A percentile compares a stretch with the other conserved stretches of the same genome.
phyloP scores from a whole-genome alignment of 1,140 invertebrate genomes.

The Cotesia typhae region DNA sequence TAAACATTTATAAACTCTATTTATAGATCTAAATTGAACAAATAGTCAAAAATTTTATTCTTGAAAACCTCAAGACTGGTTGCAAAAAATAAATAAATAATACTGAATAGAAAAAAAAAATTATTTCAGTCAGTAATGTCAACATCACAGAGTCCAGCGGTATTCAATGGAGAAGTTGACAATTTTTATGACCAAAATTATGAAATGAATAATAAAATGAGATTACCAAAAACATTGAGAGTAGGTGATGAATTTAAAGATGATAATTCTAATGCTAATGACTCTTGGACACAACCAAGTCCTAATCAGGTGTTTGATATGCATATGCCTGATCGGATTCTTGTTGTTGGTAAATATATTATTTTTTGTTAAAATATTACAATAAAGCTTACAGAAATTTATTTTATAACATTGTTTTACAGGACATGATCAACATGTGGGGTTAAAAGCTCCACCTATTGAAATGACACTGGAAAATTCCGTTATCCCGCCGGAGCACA shows the following conservation, averaged over 20 bases:
- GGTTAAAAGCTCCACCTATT: conserved; percentile 80
- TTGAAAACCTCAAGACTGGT: too few species aligned
- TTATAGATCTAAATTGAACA: too few species aligned
- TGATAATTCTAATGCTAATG: conserved; percentile 70
- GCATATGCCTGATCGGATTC: conserved; percentile 90
- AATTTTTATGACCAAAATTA: conserved; percentile 76
- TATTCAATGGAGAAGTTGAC: conserved; percentile 71
- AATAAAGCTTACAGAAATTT: too few species aligned
- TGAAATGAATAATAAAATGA: conserved; percentile 81
- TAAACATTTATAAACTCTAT: too few species aligned
- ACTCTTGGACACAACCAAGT: conserved; percentile 70
- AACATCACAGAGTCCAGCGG: conserved; percentile 69
- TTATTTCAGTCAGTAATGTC: conserved; percentile 64
- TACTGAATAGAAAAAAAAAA: neutral
- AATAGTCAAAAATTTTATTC: too few species aligned
- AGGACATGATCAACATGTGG: conserved; percentile 84
- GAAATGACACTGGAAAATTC: conserved; percentile 87
- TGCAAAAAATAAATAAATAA: too few species aligned
- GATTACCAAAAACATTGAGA: conserved; percentile 79
- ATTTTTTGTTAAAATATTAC: too few species aligned
- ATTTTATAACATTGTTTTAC: conserved; percentile 1
- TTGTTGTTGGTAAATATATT: conserved; percentile 75
- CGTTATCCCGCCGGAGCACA: conserved; percentile 76
- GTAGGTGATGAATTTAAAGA: conserved; percentile 75
- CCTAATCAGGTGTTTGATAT: conserved; percentile 80